A percentile compares a stretch with the other conserved stretches of the same genome.
These are phyloP conservation scores for Elephantulus edwardii DNA, from an alignment of 2,113 vertebrate species.

Conservation along the genomic window DNA sequence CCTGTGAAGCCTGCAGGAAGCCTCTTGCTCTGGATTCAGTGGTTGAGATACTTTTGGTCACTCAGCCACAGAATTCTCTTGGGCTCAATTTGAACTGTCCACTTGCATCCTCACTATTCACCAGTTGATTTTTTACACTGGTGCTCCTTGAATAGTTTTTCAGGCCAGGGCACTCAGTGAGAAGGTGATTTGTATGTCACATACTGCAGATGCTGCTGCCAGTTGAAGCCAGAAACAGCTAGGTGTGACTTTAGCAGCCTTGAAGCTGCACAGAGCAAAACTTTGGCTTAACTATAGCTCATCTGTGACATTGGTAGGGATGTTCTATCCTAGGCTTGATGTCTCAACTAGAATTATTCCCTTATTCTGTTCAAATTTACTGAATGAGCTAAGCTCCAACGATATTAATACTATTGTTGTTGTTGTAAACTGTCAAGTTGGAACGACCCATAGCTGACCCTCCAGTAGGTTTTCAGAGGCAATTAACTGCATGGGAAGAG, in stretches of 20 bases:
- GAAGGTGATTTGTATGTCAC: background rate
- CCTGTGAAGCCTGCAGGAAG: background rate
- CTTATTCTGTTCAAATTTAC: constrained; percentile 9
- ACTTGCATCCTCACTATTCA: background rate
- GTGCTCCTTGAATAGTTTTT: background rate
- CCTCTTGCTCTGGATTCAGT: background rate
- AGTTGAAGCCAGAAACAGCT: constrained; percentile 11
- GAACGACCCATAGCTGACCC: too few species aligned
- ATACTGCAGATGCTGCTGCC: background rate
- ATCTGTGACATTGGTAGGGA: background rate
- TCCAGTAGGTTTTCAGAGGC: too few species aligned
- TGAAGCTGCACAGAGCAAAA: background rate
- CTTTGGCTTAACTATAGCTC: background rate
- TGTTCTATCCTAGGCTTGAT: background rate
- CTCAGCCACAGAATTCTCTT: background rate
- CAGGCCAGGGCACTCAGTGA: background rate
- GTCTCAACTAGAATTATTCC: background rate
- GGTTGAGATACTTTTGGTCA: background rate
- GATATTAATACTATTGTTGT: background rate
- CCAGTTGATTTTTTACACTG: background rate
- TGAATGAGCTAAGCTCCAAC: background rate
- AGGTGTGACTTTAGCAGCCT: background rate
- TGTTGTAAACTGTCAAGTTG: too few species aligned
- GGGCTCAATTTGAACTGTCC: background rate
- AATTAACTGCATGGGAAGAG: too few species aligned